Evolutionary conservation across 2,888 invertebrate genomes (phyloP), one percentile per base, ranked within the genome.

Genomic region (Thalpophila matura): DNA sequence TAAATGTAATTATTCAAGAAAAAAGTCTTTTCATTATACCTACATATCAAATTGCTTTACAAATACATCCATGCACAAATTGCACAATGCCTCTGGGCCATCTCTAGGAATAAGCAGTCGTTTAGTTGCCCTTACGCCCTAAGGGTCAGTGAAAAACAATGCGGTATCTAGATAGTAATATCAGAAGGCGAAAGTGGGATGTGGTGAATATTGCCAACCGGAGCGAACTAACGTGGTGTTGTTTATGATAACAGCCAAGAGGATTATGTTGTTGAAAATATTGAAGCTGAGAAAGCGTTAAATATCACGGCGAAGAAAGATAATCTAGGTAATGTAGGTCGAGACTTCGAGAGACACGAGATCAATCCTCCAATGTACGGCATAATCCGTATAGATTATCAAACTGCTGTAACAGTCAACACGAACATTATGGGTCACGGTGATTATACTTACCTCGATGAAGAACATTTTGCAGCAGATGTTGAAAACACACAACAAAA

Each of bases 401-500:
- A 49, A 55, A 43, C 18, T 49, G 22, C 18, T 46, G 35, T 46
- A 53, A 61, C 45, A 45, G 43, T 56, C 42, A 46, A 57, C 43
- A 18, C 55, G 33, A n/a, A 55, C 33, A 45, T 50, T 68, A 47
- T 47, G 45, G 69, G 18, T 46, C 64, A 42, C 59, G 63, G 45
- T 43, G 57, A 69, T 60, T 57, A 56, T 47, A 57, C 26, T 57
- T 45, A 60, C 56, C 14, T 22, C 35, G 43, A 33, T 56, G 57
- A 63, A 51, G 33, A 49, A 53, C 45, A 24, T 49, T 35, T 67
- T 37, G 42, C 59, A 65, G 65, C 61, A 73, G 53, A 61, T 62
- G 62, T 54, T 70, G 37, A 55, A 67, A 61, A 66, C 31, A 51
- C 20, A 43, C 42, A 57, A 56, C 47, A 35, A 49, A 37, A 50